phyloP scores from a whole-genome alignment of 37 sponge, comb jelly and placozoan genomes.

The Diacarnus erythraeanus region DNA sequence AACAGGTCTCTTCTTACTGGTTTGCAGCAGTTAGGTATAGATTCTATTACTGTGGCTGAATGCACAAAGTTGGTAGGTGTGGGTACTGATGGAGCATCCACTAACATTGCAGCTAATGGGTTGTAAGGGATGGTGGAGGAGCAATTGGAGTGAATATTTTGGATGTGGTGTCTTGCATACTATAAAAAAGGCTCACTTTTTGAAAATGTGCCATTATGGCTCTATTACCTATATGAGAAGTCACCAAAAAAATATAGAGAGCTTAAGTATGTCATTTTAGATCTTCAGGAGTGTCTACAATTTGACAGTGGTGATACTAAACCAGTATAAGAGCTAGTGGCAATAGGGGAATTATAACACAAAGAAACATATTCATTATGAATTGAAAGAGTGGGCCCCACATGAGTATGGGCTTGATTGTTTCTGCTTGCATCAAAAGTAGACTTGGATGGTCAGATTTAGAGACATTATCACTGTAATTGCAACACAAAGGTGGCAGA shows the following conservation, averaged over 20 bases:
- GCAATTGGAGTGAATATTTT: neutral
- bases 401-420: no score
- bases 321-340: neutral
- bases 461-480: no score
- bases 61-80: neutral
- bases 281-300: neutral
- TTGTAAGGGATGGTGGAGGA: neutral
- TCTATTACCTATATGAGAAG: neutral
- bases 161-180: neutral
- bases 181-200: neutral
- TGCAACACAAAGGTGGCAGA: no score
- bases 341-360: neutral
- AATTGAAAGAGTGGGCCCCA: no score
- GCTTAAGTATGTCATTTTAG: neutral
- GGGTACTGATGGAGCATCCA: neutral
- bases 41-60: neutral
- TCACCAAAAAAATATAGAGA: neutral
- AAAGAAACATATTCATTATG: no score
- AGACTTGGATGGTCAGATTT: no score
- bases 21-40: neutral
- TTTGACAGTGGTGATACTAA: neutral
- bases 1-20: neutral
- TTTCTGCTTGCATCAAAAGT: no score
- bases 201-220: neutral
- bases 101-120: neutral